Percentiles rank a stretch among this genome's conserved stretches.
phyloP scores from a whole-genome alignment of 2,797 vertebrate species.

The Monodelphis domestica region DNA sequence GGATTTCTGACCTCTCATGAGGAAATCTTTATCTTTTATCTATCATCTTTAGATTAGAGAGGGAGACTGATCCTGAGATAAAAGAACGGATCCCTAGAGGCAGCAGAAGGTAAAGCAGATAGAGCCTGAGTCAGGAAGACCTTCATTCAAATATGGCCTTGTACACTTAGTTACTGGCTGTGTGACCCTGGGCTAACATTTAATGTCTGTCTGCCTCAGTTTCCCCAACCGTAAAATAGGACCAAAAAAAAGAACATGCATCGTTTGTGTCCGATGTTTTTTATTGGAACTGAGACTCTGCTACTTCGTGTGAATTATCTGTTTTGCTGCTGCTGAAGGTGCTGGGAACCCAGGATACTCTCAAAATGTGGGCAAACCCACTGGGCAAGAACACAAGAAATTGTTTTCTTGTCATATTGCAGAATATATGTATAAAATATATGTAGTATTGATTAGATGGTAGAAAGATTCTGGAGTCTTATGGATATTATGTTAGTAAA shows the following conservation, averaged over 20 bases:
- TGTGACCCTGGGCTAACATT: background rate
- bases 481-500: background rate
- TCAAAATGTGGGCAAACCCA: background rate
- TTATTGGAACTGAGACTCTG: background rate
- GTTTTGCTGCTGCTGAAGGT: background rate
- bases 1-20: constrained; percentile 8
- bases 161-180: too few relatives aligned
- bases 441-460: background rate
- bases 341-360: background rate
- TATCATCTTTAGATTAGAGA: background rate
- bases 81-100: background rate
- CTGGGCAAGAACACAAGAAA: background rate
- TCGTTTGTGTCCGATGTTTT: background rate
- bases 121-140: background rate
- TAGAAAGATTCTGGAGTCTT: background rate
- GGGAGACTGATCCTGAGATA: background rate
- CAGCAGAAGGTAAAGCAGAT: background rate
- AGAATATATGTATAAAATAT: background rate
- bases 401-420: background rate
- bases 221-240: background rate
- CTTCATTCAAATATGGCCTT: too few relatives aligned
- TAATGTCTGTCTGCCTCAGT: background rate
- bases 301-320: background rate
- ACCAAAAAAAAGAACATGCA: background rate
- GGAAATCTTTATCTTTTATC: too few relatives aligned